Conservation (phyloP, 2,113 vertebrate species). For the Nothobranchius furzeri region DNA sequence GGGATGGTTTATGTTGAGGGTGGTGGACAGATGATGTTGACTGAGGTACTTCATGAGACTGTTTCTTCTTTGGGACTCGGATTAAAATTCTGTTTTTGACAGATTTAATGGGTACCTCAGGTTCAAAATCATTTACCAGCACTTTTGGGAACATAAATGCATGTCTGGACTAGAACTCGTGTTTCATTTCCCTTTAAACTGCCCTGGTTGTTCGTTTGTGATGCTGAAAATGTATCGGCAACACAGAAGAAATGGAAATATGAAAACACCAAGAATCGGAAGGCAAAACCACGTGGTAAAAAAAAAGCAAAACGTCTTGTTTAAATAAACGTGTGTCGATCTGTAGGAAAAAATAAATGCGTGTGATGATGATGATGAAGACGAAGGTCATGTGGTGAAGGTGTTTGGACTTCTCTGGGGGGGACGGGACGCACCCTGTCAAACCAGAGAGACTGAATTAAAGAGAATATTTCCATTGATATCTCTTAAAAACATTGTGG, state of each 20-base stretch:
- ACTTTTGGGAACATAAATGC: conserved; percentile 57
- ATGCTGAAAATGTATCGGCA: conserved; percentile 55
- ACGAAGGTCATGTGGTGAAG: conserved; percentile 71
- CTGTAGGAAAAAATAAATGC: conserved; percentile 15
- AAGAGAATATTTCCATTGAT: conserved; percentile 72
- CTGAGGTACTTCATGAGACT: conserved; percentile 29
- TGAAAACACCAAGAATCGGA: conserved; percentile 38
- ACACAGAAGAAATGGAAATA: conserved; percentile 43
- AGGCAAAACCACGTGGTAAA: conserved; percentile 54
- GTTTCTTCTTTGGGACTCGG: conserved; percentile 17
- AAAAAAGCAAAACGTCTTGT: conserved; percentile 29
- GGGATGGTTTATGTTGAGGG: conserved; percentile 48
- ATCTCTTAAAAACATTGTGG: conserved; percentile 85
- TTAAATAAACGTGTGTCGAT: conserved; percentile 35
- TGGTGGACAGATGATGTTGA: conserved; percentile 48
- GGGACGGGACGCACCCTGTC: conserved; percentile 60
- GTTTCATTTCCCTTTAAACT: conserved; percentile 41
- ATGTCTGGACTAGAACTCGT: conserved; percentile 50
- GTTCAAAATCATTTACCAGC: conserved; percentile 49
- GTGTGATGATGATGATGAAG: conserved; percentile 29
- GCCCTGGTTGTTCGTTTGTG: conserved; percentile 57
- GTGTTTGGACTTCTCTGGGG: conserved; percentile 68
- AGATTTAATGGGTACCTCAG: conserved; percentile 26
- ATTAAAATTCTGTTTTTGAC: conserved; percentile 12
- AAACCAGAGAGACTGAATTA: conserved; percentile 68